Conservation (phyloP, 1,140 invertebrate species). For the Augochlora pura region DNA sequence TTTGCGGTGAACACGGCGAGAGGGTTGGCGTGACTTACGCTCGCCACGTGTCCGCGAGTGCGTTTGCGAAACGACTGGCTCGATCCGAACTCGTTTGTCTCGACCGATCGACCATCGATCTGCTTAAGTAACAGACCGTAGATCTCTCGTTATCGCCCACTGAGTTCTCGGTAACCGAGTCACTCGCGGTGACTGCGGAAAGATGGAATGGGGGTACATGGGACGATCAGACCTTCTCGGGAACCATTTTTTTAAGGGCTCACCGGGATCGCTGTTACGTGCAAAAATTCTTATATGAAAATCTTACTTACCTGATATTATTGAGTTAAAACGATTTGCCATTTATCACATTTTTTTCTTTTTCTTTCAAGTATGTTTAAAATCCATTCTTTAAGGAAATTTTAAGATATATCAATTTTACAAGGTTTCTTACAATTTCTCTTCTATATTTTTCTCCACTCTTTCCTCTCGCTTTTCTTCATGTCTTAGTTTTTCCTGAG, state of each 20-base stretch:
- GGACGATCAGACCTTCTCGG: not conserved
- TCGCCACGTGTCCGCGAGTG: constrained; percentile 25
- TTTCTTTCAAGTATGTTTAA: too few species aligned
- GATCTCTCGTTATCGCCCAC: constrained; percentile 36
- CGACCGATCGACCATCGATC: constrained; percentile 18
- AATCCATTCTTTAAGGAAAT: too few species aligned
- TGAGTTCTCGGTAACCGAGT: constrained; percentile 36
- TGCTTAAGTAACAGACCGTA: constrained; percentile 18
- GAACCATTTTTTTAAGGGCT: not conserved
- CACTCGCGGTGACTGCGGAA: constrained; percentile 6
- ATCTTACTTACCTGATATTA: too few species aligned
- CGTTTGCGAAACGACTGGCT: constrained; percentile 9
- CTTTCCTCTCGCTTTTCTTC: too few species aligned
- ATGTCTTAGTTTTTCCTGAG: too few species aligned
- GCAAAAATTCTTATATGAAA: not conserved
- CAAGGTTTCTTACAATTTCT: too few species aligned
- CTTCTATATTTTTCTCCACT: too few species aligned
- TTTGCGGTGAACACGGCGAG: constrained; percentile 19
- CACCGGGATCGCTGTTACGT: not conserved
- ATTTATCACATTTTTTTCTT: too few species aligned
- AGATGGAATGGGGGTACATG: not conserved
- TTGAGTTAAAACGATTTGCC: too few species aligned
- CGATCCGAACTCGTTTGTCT: constrained; percentile 16
- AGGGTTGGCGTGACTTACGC: constrained; percentile 34
- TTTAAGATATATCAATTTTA: too few species aligned